A percentile compares a stretch with the other conserved stretches of the same genome.
phyloP scores from a whole-genome alignment of 2,113 vertebrate species.

The Passer domesticus region DNA sequence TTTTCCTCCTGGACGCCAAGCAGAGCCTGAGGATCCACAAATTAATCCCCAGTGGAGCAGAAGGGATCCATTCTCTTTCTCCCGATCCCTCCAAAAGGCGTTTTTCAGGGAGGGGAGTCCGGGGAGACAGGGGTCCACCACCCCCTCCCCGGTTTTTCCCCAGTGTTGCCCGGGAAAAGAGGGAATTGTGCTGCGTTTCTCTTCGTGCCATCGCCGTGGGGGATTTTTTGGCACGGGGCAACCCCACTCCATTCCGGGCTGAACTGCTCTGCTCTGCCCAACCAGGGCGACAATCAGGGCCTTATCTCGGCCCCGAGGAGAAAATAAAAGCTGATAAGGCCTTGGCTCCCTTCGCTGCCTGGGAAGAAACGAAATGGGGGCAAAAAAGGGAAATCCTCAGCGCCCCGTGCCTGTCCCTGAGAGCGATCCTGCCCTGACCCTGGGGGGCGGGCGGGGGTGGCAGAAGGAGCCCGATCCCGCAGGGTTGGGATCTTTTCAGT shows the following conservation, averaged over 20 bases:
- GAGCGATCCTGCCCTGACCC: conserved; percentile 55
- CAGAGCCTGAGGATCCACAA: background rate
- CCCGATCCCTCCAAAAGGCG: background rate
- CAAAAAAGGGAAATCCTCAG: background rate
- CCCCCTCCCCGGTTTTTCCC: background rate
- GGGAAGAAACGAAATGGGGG: background rate
- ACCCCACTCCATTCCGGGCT: background rate
- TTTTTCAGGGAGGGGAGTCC: fast-evolving
- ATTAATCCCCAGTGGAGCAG: background rate
- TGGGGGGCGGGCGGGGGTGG: background rate
- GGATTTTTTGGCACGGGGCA: background rate
- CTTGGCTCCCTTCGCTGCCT: background rate
- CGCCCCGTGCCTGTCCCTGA: background rate
- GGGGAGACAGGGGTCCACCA: fast-evolving
- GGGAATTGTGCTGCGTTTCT: background rate
- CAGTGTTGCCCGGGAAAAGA: background rate
- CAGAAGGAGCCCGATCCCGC: background rate
- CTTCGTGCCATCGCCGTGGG: fast-evolving
- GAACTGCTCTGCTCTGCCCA: background rate
- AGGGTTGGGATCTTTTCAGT: background rate
- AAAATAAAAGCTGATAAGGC: conserved; percentile 34
- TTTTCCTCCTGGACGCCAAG: background rate
- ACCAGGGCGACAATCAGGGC: background rate
- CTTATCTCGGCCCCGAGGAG: background rate
- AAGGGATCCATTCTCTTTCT: background rate